Evolutionary conservation across 2,797 vertebrate species (phyloP), one percentile per base, ranked within the genome.

Genomic region (Pitangus sulphuratus): DNA sequence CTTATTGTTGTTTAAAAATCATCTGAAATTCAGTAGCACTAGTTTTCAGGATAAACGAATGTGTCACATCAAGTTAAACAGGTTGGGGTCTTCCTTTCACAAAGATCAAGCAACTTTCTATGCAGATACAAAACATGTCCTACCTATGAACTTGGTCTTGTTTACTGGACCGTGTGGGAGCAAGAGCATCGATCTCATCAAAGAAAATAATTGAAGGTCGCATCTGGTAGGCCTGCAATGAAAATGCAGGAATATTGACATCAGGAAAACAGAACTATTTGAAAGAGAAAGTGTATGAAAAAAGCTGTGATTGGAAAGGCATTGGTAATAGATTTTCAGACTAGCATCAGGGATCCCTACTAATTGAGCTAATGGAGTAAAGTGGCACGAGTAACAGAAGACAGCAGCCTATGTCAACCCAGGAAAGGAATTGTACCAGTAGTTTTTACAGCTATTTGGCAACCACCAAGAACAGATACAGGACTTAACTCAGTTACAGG

Each of bases 141-240:
- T 98, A 98, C 98, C 98, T 98, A 61, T 98, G 97, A 95, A 98
- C 97, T 33, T 98, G 98, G 89, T 98, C 98, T 94, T 98, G 98
- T 35, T 98, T 98, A 57, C 97, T 98, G 87, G 98, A 98, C 42
- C 98, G 87, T 54, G 97, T 97, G 48, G 98, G 98, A 92, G 98
- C 98, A 54, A 98, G 96, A 50, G 98, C 98, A 95, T 98, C 98
- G 1, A 98, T 98, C 90, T 98, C 98, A 93, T 98, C 98, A 94
- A 98, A 98, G 96, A 98, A 98, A 96, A 98, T 98, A 92, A 98
- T 98, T 48, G 98, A 98, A 75, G 98, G 98, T 72, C 97, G 96
- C 98, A 98, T 98, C 90, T 97, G 97, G 95, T 98, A 98, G 39
- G 98, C 98, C 98, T 98, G 61, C 20, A 90, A 96, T 66, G 31